Evolutionary conservation across 1,140 invertebrate genomes (phyloP).

Genomic region (Neoseiulus cucumeris): DNA sequence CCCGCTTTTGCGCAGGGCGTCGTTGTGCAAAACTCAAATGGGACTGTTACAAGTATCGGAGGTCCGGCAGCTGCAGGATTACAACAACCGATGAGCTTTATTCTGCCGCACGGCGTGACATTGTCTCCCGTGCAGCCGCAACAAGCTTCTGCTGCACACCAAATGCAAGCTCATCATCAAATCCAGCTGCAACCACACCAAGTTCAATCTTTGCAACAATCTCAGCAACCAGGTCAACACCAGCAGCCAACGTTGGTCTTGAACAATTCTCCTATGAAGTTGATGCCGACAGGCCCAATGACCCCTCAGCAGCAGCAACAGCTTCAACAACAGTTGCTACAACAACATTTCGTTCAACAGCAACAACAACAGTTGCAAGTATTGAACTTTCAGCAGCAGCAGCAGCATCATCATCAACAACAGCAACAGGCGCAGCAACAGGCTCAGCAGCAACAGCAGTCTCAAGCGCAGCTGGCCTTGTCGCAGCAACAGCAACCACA

Average conservation of each 20-base stretch:
- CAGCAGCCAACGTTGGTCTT: background rate
- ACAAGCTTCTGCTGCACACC: background rate
- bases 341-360: background rate
- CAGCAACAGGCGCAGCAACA: background rate
- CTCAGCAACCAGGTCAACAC: background rate
- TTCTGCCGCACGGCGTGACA: background rate
- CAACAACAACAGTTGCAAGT: background rate
- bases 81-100: background rate
- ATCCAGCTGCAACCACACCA: background rate
- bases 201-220: background rate
- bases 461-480: background rate
- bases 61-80: background rate
- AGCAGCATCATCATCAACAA: background rate
- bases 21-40: constrained; percentile 9
- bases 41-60: constrained; percentile 9
- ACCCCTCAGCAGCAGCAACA: background rate
- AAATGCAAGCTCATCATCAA: background rate
- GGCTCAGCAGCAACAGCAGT: background rate
- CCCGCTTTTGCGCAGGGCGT: constrained; percentile 5
- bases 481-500: background rate
- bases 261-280: background rate
- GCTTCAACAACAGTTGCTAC: background rate
- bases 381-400: background rate
- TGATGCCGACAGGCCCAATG: background rate
- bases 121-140: background rate